Evolutionary conservation across 1,140 invertebrate genomes (phyloP), one percentile per base, ranked within the genome.

Genomic region (Dendroctonus valens): DNA sequence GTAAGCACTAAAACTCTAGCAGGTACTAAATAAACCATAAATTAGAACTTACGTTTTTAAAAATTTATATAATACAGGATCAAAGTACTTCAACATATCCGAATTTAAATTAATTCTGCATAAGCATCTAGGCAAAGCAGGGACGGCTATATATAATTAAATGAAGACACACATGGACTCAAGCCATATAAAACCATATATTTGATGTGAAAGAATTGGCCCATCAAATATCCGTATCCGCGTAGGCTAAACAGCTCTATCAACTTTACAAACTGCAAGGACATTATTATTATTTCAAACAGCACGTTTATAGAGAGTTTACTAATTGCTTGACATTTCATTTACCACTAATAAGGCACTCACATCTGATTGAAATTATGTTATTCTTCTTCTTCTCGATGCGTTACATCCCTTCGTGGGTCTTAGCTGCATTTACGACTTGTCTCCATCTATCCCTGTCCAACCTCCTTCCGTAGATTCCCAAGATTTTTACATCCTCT

Each of bases 51-150:
- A 94, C 91, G 83, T 89, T 71, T 92, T 84, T 63, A 97, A 83
- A 83, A 97, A 97, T 71, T 85, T 85, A 75, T 97, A 96, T 11
- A 97, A 83, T 37, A 94, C 94, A 75, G 88, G 84, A 82, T 97
- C 94, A 83, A 97, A 97, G 76, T 92, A 86, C 77, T 92, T 91
- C 95, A 95, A 98, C 91, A 98, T 95, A 74, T 96, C 90, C 2
- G 95, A 95, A 81, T 96, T 97, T 12, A 92, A 84, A 82, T 96
- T 91, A 68, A 97, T 89, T 69, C 92, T 83, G 26, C 88, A 89
- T 66, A 97, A 90, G 77, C 96, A 98, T 74, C 90, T 89, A 9
- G 95, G 94, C 49, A 87, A 86, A 6, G 83, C 80, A 0, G 93
- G 93, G 14, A 92, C 86, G 15, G 85, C 76, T 48, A 95, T 48